phyloP scores from a whole-genome alignment of 2,113 vertebrate species.

The Aegithalos caudatus region DNA sequence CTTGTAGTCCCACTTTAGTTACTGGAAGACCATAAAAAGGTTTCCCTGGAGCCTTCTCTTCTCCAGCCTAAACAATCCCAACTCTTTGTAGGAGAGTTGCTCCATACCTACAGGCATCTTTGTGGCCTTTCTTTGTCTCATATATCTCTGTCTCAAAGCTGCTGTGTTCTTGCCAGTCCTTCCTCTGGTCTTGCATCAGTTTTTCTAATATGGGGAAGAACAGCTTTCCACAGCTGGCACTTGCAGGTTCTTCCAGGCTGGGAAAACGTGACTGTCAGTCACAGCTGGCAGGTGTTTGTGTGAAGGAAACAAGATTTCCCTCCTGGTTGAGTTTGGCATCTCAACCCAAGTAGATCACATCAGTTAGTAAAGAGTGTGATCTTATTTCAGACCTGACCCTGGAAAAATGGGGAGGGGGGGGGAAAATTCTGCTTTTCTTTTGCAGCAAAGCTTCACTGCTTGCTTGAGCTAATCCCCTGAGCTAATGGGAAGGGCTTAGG shows the following conservation, averaged over 20 bases:
- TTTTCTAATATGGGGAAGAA: background rate
- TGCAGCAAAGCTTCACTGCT: background rate
- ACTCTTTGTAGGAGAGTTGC: background rate
- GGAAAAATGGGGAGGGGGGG: background rate
- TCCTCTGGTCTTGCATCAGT: background rate
- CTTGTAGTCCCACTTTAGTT: background rate
- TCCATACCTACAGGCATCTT: no score
- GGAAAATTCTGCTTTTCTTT: background rate
- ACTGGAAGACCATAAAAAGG: background rate
- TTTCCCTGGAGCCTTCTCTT: background rate
- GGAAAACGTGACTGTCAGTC: background rate
- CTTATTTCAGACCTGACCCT: background rate
- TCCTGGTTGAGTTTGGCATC: background rate
- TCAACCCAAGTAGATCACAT: accelerated
- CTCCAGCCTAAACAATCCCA: background rate
- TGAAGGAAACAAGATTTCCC: background rate
- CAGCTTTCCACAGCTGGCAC: background rate
- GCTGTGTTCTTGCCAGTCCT: background rate
- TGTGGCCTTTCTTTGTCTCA: background rate
- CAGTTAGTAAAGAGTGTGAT: background rate
- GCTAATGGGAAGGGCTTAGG: background rate
- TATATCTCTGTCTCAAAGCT: background rate
- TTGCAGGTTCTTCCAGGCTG: background rate
- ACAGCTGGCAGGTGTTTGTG: background rate
- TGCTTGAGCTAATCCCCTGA: background rate